Evolutionary conservation across 2,113 vertebrate species (phyloP).

Genomic region (Lophura nycthemera): DNA sequence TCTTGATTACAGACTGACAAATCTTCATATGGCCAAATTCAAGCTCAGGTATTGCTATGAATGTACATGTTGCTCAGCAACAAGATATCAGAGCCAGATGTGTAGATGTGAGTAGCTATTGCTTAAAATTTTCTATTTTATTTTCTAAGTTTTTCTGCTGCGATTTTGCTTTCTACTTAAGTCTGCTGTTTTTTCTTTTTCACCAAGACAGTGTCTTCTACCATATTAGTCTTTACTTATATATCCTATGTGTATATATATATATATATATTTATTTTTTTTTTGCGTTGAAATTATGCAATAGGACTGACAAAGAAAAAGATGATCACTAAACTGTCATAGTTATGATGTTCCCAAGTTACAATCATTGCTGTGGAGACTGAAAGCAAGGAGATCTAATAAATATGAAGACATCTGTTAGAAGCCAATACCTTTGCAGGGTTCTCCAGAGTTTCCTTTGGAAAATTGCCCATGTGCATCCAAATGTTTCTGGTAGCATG

Average conservation of each 20-base stretch:
- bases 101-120: background rate
- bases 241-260: too few relatives aligned
- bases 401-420: background rate
- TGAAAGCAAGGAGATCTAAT: background rate
- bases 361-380: accelerated
- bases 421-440: background rate
- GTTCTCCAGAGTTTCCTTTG: background rate
- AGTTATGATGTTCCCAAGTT: background rate
- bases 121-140: background rate
- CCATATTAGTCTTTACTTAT: background rate
- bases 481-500: background rate
- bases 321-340: background rate
- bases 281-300: background rate
- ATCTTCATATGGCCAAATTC: background rate
- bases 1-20: conserved; percentile 11
- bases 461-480: background rate
- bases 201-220: background rate
- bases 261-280: too few relatives aligned
- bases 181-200: background rate
- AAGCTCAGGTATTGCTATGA: background rate
- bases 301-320: background rate
- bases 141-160: background rate
- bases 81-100: background rate
- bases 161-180: background rate
- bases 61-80: conserved; percentile 7